Base-by-base conservation (phyloP, 2,797 vertebrate genomes). In the Trichosurus vulpecula region DNA sequence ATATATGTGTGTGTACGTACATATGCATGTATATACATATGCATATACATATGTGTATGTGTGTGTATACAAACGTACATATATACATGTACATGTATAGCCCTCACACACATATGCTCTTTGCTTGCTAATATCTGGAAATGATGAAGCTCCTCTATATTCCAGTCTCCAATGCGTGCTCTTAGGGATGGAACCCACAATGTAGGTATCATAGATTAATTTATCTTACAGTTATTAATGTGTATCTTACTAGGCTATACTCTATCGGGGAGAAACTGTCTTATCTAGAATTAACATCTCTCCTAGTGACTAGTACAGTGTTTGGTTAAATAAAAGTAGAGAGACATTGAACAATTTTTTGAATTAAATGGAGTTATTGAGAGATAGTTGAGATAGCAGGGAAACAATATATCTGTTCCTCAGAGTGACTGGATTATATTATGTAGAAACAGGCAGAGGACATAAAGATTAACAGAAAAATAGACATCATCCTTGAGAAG, bases 381-480 rank as follows among this genome's bases (percentile, higher is more conserved):
- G 16, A 66, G 16, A 74, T 19, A 47, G 8, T 81, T 22, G 22
- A 81, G 66, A 81, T 25, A 25, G 8, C 19, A 81, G 8, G 19
- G n/a, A 81, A 81, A 81, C n/a, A 74, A n/a, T 81, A 22, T 81
- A 47, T 22, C 47, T 41, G 16, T 47, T 81, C n/a, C 66, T 41
- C 3, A 81, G 9, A 81, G 41, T 47, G 66, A 81, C 25, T 25
- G 19, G 66, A 81, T 81, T 47, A 25, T 81, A 41, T 81, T 54
- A 58, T 41, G n/a, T 19, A 92, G 22, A 92, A 12, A 90, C 8
- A 54, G 91, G 31, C 35, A 19, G 87, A 94, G 52, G 93, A 94
- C 12, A 93, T 29, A 91, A 56, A 97, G n/a, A 93, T 3, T 91
- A 1, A 92, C 16, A 53, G 91, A 52, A 53, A 94, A 95, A 92